These are phyloP conservation scores for Drosophila yooni DNA, from an alignment of 2,888 invertebrate genomes.

Conservation along the genomic window DNA sequence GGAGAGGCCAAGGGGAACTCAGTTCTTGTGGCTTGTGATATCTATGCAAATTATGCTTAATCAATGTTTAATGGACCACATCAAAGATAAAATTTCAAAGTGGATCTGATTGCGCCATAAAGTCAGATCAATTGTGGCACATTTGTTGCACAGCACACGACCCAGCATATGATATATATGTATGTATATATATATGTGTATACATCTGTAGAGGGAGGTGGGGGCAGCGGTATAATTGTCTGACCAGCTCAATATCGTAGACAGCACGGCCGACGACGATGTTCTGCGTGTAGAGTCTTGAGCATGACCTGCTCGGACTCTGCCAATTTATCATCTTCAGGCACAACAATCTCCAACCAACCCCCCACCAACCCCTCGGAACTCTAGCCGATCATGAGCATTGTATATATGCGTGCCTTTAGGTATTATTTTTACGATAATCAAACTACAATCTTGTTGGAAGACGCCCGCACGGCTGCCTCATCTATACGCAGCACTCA, in stretches of 20 bases:
- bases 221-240: conserved; percentile 19
- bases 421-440: conserved; percentile 65
- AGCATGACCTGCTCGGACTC: conserved; percentile 16
- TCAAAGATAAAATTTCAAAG: conserved; percentile 47
- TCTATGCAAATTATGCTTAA: conserved; percentile 11
- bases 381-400: conserved; percentile 5
- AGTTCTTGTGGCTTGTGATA: neutral
- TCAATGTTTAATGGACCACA: conserved; percentile 43
- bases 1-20: neutral
- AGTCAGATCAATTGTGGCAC: conserved; percentile 50
- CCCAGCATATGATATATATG: conserved; percentile 1
- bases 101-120: conserved; percentile 56
- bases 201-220: neutral
- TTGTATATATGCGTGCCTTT: conserved; percentile 46
- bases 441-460: conserved; percentile 49
- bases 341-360: conserved; percentile 9
- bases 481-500: conserved; percentile 48
- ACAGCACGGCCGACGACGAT: conserved; percentile 33
- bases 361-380: neutral
- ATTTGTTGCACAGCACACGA: conserved; percentile 29
- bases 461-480: conserved; percentile 74
- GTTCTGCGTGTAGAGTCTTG: conserved; percentile 5
- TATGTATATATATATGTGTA: neutral
- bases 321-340: conserved; percentile 33
- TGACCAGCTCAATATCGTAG: conserved; percentile 41